Evolutionary conservation across 2,888 invertebrate genomes (phyloP).

Genomic region (Drosophila ezoana): DNA sequence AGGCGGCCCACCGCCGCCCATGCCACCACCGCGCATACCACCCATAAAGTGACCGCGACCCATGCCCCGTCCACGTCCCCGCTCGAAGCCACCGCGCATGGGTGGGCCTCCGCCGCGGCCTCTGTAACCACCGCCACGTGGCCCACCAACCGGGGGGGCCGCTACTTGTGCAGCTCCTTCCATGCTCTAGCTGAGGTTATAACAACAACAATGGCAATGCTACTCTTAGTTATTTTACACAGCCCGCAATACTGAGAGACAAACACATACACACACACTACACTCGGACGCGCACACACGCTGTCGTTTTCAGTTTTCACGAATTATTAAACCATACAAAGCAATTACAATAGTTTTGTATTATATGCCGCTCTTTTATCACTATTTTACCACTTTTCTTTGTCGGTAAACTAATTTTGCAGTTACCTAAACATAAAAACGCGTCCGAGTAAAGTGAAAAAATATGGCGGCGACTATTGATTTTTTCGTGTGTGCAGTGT

Average conservation of each 20-base stretch:
- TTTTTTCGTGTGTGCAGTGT: slow-evolving; percentile 54
- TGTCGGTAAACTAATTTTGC: slow-evolving; percentile 25
- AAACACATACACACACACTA: slow-evolving; percentile 39
- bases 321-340: slow-evolving; percentile 15
- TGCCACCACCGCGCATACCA: slow-evolving; percentile 78
- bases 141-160: slow-evolving; percentile 75
- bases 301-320: slow-evolving; percentile 33
- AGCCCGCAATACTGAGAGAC: slow-evolving; percentile 42
- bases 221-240: slow-evolving; percentile 40
- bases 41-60: slow-evolving; percentile 84
- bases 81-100: slow-evolving; percentile 84
- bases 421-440: slow-evolving; percentile 59
- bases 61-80: slow-evolving; percentile 84
- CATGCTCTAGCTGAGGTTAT: slow-evolving; percentile 54
- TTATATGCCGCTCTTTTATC: not conserved
- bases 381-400: slow-evolving; percentile 33
- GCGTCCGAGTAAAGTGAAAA: slow-evolving; percentile 71
- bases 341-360: slow-evolving; percentile 2
- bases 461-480: slow-evolving; percentile 78
- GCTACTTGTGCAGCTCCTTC: slow-evolving; percentile 77
- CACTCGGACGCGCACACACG: slow-evolving; percentile 59
- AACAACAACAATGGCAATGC: slow-evolving; percentile 13
- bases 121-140: slow-evolving; percentile 82
- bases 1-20: slow-evolving; percentile 81
- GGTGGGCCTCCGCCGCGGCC: slow-evolving; percentile 82